Evolutionary conservation across 2,888 invertebrate species (phyloP).

Genomic region (Synergus japonicus): DNA sequence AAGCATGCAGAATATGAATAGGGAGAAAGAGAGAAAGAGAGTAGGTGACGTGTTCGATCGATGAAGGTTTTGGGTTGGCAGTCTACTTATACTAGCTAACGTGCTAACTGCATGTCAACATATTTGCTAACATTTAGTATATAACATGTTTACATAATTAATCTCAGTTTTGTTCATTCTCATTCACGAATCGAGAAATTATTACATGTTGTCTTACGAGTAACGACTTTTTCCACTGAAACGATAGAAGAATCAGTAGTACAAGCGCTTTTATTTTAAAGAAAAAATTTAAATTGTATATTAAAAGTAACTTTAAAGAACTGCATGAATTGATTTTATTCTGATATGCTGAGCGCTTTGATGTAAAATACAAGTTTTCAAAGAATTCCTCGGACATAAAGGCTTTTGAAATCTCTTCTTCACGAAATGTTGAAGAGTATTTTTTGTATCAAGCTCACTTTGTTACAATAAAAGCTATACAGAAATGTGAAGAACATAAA

Average conservation of each 20-base stretch:
- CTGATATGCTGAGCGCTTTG: too few species aligned
- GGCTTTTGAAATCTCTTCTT: too few species aligned
- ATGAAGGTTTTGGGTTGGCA: conserved; percentile 64
- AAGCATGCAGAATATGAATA: conserved; percentile 38
- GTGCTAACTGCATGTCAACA: conserved; percentile 42
- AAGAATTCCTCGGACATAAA: too few species aligned
- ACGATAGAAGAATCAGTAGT: not conserved
- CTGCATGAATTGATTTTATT: too few species aligned
- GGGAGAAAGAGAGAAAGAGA: conserved; percentile 45
- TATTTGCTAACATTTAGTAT: not conserved
- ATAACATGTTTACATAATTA: not conserved
- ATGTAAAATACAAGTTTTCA: too few species aligned
- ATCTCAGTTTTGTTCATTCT: not conserved
- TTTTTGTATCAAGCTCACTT: too few species aligned
- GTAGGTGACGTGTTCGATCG: conserved; percentile 56
- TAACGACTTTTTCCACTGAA: not conserved
- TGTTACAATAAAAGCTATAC: too few species aligned
- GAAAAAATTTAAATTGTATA: too few species aligned
- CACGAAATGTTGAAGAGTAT: too few species aligned
- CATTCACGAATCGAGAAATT: not conserved
- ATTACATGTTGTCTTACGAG: not conserved
- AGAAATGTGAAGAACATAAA: too few species aligned
- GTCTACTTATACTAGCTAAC: conserved; percentile 55
- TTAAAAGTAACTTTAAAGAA: too few species aligned
- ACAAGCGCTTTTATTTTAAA: too few species aligned